A percentile compares a stretch with the other conserved stretches of the same genome.
Evolutionary conservation across 2,797 vertebrate genomes (phyloP).

Genomic region (Geotrypetes seraphini): DNA sequence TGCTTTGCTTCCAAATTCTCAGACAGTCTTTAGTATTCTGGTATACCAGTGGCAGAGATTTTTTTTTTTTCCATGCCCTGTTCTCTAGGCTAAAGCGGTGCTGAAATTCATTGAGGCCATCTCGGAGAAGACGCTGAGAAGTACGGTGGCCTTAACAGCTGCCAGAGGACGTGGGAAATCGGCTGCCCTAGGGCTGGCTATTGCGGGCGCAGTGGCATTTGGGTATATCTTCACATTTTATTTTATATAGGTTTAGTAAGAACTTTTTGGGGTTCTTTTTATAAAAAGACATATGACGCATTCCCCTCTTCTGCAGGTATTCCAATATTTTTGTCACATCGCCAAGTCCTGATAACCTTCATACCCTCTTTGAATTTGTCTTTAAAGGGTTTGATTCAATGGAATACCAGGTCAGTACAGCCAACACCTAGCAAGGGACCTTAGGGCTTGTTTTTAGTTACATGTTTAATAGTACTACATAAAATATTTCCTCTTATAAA

Average conservation of each 20-base stretch:
- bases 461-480: too few species aligned
- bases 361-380: constrained; percentile 93
- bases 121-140: constrained; percentile 91
- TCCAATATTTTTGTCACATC: constrained; percentile 97
- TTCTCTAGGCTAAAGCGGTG: constrained; percentile 76
- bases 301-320: constrained; percentile 58
- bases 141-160: constrained; percentile 86
- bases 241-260: too few species aligned
- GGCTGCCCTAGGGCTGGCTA: constrained; percentile 84
- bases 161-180: constrained; percentile 93
- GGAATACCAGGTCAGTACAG: constrained; percentile 88
- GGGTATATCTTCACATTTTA: constrained; percentile 57
- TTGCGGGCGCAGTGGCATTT: constrained; percentile 89
- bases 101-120: constrained; percentile 93
- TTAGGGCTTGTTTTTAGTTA: too few species aligned
- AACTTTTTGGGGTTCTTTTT: too few species aligned
- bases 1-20: too few species aligned
- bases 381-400: constrained; percentile 95
- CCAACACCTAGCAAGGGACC: too few species aligned
- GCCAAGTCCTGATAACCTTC: constrained; percentile 93
- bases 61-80: background rate
- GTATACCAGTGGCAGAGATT: too few species aligned
- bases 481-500: too few species aligned
- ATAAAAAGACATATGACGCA: background rate
- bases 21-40: too few species aligned